These are phyloP conservation scores for Peromyscus aztecus DNA, from an alignment of 2,797 vertebrate genomes.

Conservation along the genomic window DNA sequence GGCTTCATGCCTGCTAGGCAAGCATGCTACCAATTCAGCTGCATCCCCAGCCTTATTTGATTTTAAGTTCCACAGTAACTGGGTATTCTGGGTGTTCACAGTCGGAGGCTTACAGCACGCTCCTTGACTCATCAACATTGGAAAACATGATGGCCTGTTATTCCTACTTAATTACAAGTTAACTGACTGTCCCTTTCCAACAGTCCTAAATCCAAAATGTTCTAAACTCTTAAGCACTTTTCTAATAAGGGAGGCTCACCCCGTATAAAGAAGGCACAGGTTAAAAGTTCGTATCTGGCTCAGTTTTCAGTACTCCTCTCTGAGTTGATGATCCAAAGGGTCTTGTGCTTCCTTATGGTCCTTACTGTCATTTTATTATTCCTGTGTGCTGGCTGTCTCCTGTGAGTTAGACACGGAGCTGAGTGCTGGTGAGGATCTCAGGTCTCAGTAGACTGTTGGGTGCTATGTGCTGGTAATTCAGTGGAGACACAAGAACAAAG, in stretches of 20 bases:
- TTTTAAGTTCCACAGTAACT: constrained; percentile 22
- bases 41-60: background rate
- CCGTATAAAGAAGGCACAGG: background rate
- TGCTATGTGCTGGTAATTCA: background rate
- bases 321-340: background rate
- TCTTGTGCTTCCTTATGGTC: background rate
- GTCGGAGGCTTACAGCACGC: background rate
- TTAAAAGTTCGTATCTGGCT: background rate
- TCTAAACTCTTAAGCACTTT: background rate
- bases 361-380: background rate
- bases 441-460: background rate
- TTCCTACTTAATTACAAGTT: background rate
- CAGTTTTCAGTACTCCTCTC: background rate
- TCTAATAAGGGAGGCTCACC: background rate
- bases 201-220: background rate
- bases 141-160: background rate
- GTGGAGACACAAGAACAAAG: background rate
- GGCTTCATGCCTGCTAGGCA: no score
- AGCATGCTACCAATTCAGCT: background rate
- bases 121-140: background rate
- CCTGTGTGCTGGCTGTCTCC: background rate
- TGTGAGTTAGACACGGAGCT: no score
- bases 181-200: background rate
- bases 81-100: background rate
- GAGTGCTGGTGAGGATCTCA: no score